Evolutionary conservation across 1,140 invertebrate genomes (phyloP).

Genomic region (Pantala flavescens): DNA sequence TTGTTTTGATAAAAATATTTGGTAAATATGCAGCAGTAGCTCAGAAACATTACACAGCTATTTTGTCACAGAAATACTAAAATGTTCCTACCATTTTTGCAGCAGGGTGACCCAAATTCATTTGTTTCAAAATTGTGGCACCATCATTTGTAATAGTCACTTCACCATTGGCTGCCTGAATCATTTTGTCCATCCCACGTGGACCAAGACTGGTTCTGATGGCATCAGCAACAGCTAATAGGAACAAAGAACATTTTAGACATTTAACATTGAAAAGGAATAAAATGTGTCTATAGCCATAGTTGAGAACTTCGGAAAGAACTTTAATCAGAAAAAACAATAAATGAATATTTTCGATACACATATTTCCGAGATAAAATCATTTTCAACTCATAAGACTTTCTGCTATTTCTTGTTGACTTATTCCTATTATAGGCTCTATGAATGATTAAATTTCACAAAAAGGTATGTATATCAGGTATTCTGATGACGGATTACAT

Average conservation of each 20-base stretch:
- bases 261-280: conserved; percentile 12
- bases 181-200: conserved; percentile 99
- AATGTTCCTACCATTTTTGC: conserved; percentile 87
- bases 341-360: conserved; percentile 12
- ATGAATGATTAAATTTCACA: no score
- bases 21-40: no score
- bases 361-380: conserved; percentile 10
- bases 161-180: conserved; percentile 92
- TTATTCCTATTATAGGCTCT: no score
- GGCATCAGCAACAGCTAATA: conserved; percentile 94
- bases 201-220: conserved; percentile 97
- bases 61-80: no score
- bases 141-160: conserved; percentile 99
- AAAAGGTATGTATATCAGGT: no score
- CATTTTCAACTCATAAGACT: conserved; percentile 2
- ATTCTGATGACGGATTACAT: no score
- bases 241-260: conserved; percentile 29
- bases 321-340: conserved; percentile 16
- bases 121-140: conserved; percentile 97
- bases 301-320: conserved; percentile 6
- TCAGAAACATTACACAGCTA: no score
- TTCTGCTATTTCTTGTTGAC: no score
- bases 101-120: conserved; percentile 97
- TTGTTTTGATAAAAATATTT: no score
- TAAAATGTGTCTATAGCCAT: conserved; percentile 21